Percentiles rank a stretch among this genome's conserved stretches.
Conservation (phyloP, 2,797 vertebrate genomes). For the Lepus townsendii region DNA sequence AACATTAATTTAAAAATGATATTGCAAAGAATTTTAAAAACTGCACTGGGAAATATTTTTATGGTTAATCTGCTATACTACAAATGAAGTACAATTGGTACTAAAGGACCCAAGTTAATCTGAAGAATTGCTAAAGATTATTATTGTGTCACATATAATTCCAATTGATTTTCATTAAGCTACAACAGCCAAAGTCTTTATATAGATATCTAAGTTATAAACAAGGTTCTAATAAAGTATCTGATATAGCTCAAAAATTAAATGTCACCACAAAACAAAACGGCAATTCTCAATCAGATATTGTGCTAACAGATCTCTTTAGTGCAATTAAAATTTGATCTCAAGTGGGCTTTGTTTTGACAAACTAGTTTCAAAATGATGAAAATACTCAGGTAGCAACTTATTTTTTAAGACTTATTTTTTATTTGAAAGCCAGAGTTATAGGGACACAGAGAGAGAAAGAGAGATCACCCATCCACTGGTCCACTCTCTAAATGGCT, state of each 20-base stretch:
- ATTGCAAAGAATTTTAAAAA: constrained; percentile 31
- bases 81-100: constrained; percentile 28
- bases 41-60: constrained; percentile 30
- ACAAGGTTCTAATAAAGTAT: constrained; percentile 28
- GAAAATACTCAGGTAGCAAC: constrained; percentile 55
- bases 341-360: neutral
- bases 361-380: constrained; percentile 12
- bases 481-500: too few species aligned
- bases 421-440: too few species aligned
- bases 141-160: neutral
- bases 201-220: neutral
- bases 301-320: neutral
- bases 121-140: constrained; percentile 44
- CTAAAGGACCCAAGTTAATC: constrained; percentile 27
- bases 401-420: neutral
- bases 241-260: neutral
- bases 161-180: constrained; percentile 19
- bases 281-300: neutral
- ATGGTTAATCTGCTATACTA: neutral
- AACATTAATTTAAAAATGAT: constrained; percentile 45
- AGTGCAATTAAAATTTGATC: constrained; percentile 28
- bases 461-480: too few species aligned
- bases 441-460: too few species aligned
- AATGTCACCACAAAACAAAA: constrained; percentile 48
- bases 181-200: constrained; percentile 2